Evolutionary conservation across 2,888 invertebrate genomes (phyloP).

Genomic region (Tetanocera ferruginea): DNA sequence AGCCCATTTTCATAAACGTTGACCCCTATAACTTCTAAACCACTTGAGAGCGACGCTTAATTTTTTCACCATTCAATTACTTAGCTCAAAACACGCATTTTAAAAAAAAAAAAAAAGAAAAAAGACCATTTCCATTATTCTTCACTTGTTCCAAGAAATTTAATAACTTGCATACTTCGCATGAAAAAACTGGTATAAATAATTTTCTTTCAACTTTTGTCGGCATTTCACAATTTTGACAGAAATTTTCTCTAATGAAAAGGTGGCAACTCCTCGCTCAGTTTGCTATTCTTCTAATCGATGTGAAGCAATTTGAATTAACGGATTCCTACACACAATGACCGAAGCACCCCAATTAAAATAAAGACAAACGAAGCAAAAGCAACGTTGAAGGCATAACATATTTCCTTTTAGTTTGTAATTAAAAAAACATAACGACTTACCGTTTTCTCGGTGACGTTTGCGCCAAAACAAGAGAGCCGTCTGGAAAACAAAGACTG

Average conservation of each 20-base stretch:
- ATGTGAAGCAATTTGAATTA: constrained; percentile 29
- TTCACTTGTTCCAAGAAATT: no score
- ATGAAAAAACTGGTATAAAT: no score
- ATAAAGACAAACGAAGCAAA: neutral
- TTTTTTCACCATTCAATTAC: no score
- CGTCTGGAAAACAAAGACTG: neutral
- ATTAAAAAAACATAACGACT: constrained; percentile 24
- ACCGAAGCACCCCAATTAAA: neutral
- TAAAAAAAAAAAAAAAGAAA: no score
- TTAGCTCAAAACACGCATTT: no score
- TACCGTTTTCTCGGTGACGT: constrained; percentile 34
- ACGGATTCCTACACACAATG: constrained; percentile 27
- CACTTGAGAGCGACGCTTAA: no score
- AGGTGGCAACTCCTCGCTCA: neutral
- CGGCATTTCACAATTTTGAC: no score
- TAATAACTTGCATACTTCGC: no score
- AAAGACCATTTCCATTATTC: no score
- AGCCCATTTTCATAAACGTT: no score
- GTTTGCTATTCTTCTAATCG: neutral
- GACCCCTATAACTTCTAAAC: no score
- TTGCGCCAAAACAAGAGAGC: constrained; percentile 7
- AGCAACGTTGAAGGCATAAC: neutral
- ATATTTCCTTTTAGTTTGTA: neutral
- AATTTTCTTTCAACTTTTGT: no score
- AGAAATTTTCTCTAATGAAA: neutral